A percentile compares a stretch with the other conserved stretches of the same genome.
Conservation (phyloP, 2,797 vertebrate genomes). For the Centroberyx gerrardi region DNA sequence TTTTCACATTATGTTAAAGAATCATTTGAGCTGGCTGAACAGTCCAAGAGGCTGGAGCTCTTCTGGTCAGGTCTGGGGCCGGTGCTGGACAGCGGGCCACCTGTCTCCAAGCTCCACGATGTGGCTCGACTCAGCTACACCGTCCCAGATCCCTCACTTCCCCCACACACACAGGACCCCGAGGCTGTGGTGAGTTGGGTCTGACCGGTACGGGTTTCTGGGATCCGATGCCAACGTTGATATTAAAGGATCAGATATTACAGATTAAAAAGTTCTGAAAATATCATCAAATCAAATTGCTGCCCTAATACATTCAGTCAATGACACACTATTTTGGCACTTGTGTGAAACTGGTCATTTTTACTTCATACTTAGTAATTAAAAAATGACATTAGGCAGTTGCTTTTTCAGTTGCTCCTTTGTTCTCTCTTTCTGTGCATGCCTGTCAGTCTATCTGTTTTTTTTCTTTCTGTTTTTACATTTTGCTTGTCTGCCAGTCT, state of each 20-base stretch:
- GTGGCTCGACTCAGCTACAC: constrained; percentile 84
- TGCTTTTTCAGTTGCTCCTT: neutral
- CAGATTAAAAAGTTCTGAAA: neutral
- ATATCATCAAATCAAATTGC: too few species aligned
- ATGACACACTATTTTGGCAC: too few species aligned
- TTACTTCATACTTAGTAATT: too few species aligned
- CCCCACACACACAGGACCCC: constrained; percentile 69
- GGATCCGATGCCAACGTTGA: neutral
- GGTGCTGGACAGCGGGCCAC: constrained; percentile 85
- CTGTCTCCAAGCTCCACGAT: constrained; percentile 87
- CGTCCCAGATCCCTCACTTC: constrained; percentile 74
- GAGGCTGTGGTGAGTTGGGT: constrained; percentile 82
- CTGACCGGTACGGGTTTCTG: neutral
- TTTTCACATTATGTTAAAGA: neutral
- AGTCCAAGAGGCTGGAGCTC: constrained; percentile 69
- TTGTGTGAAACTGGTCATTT: too few species aligned
- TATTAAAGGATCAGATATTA: neutral
- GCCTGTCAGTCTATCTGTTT: neutral
- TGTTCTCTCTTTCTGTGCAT: too few species aligned
- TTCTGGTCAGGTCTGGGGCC: constrained; percentile 93
- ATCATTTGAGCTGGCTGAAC: neutral
- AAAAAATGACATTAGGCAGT: too few species aligned
- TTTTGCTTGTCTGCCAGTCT: neutral
- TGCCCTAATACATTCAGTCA: too few species aligned
- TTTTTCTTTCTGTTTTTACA: neutral